Percentiles rank a stretch among this genome's conserved stretches.
Evolutionary conservation across 2,888 invertebrate genomes (phyloP).

Genomic region (Archips crataeganus): DNA sequence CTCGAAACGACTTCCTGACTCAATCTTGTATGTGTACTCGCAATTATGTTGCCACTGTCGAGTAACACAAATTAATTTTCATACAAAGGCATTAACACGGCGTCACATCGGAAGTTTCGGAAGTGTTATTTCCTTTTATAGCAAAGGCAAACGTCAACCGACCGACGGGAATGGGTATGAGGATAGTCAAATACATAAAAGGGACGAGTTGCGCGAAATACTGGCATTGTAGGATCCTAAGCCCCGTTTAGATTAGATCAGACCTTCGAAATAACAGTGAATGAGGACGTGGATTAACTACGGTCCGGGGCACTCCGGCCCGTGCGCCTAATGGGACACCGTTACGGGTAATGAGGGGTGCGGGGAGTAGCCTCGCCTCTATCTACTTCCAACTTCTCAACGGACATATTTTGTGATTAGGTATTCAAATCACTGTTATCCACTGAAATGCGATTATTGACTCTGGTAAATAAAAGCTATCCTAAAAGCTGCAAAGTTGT

Average conservation of each 20-base stretch:
- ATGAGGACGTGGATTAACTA: slow-evolving; percentile 86
- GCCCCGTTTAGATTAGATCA: slow-evolving; percentile 86
- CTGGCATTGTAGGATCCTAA: slow-evolving; percentile 83
- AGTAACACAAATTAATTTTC: slow-evolving; percentile 68
- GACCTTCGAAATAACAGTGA: slow-evolving; percentile 86
- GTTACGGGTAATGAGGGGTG: slow-evolving; percentile 82
- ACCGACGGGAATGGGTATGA: slow-evolving; percentile 67
- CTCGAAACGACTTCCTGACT: slow-evolving; percentile 33
- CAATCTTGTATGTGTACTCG: slow-evolving; percentile 36
- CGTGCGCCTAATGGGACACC: slow-evolving; percentile 83
- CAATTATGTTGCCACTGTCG: slow-evolving; percentile 51
- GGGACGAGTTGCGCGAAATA: slow-evolving; percentile 83
- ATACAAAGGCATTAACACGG: slow-evolving; percentile 67
- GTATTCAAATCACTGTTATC: slow-evolving; percentile 47
- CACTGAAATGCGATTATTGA: slow-evolving; percentile 15
- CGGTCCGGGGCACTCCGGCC: slow-evolving; percentile 84
- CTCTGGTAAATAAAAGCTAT: slow-evolving; percentile 21
- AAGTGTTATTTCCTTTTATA: slow-evolving; percentile 80
- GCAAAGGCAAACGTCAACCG: slow-evolving; percentile 75
- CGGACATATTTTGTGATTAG: slow-evolving; percentile 58
- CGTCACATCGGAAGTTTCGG: slow-evolving; percentile 74
- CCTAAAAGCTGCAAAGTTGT: background rate
- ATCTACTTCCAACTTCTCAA: slow-evolving; percentile 58
- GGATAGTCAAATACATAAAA: slow-evolving; percentile 83
- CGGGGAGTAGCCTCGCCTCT: slow-evolving; percentile 65